phyloP scores from a whole-genome alignment of 1,140 invertebrate genomes.

The Drosophila melanica region DNA sequence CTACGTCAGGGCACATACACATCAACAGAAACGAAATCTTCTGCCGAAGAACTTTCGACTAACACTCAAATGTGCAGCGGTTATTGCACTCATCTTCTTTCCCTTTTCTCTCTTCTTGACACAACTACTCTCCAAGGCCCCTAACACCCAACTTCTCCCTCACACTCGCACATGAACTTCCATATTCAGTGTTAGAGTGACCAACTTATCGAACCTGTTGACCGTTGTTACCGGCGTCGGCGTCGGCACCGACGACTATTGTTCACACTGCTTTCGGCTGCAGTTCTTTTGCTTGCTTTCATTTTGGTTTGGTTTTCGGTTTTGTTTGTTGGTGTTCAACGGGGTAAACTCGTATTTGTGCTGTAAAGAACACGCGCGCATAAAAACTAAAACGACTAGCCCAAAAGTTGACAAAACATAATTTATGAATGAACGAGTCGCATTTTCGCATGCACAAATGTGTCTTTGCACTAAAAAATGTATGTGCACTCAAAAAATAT shows the following conservation, averaged over 20 bases:
- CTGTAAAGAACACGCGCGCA: conserved; percentile 26
- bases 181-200: conserved; percentile 28
- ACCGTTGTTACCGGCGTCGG: conserved; percentile 18
- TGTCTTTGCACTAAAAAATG: background rate
- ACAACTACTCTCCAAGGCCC: conserved; percentile 7
- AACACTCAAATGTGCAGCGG: conserved; percentile 5
- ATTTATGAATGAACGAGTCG: conserved; percentile 64
- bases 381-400: conserved; percentile 23
- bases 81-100: conserved; percentile 15
- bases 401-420: conserved; percentile 33
- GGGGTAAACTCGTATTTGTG: conserved; percentile 1
- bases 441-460: background rate
- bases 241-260: conserved; percentile 10
- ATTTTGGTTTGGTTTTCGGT: background rate
- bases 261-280: conserved; percentile 19
- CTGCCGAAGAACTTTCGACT: conserved; percentile 1
- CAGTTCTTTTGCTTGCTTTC: conserved; percentile 20
- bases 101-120: background rate
- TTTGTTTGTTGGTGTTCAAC: conserved; percentile 15
- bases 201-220: conserved; percentile 55
- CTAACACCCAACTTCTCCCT: background rate
- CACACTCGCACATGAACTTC: conserved; percentile 12
- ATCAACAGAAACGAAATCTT: conserved; percentile 22
- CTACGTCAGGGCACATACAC: conserved; percentile 12
- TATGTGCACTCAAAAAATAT: background rate